Evolutionary conservation across 2,113 vertebrate species (phyloP), one percentile per base, ranked within the genome.

Genomic region (Pterocles gutturalis): DNA sequence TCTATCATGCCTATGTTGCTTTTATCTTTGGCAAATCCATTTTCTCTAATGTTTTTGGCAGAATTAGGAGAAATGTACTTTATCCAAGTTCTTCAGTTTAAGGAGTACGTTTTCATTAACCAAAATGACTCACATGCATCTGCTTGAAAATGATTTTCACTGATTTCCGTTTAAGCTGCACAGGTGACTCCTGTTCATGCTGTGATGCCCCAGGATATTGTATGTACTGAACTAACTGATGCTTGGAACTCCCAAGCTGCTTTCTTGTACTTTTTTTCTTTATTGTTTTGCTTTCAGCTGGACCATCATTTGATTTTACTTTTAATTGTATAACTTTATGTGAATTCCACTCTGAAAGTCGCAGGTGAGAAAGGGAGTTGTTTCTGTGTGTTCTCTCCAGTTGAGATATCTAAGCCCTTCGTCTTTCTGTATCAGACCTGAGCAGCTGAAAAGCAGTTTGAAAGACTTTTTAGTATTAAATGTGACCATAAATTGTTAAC

Each of bases 1-100:
- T 87, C 62, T 94, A 57, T 93, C 31, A 13, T 5, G 13, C n/a
- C 58, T 92, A 10, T 65, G 94, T 77, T 57, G 64, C 72, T 90
- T 94, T 87, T 89, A 76, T 93, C 71, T 86, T 69, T 38, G 70
- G 73, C 45, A 73, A 77, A 87, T 89, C 83, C 62, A 77, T 94
- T 96, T 96, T 76, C 86, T 79, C 93, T 90, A 83, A 93, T 86
- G 80, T 82, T 96, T 96, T 80, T 78, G 93, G 83, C 71, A 89
- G 82, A 96, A 90, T 92, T 92, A 67, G 79, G 76, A 71, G 82
- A 91, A 88, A 88, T 38, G 43, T 53, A 76, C 83, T 84, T 92
- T 95, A 83, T 5, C 9, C 9, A 48, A 71, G 13, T 26, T 87
- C 33, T 82, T 87, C 34, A 65, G 7, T 53, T 89, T 53, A 61